Percentiles rank a stretch among this genome's conserved stretches.
These are phyloP conservation scores for Kryptolebias ocellatus DNA, from an alignment of 2,797 vertebrate species.

Conservation along the genomic window DNA sequence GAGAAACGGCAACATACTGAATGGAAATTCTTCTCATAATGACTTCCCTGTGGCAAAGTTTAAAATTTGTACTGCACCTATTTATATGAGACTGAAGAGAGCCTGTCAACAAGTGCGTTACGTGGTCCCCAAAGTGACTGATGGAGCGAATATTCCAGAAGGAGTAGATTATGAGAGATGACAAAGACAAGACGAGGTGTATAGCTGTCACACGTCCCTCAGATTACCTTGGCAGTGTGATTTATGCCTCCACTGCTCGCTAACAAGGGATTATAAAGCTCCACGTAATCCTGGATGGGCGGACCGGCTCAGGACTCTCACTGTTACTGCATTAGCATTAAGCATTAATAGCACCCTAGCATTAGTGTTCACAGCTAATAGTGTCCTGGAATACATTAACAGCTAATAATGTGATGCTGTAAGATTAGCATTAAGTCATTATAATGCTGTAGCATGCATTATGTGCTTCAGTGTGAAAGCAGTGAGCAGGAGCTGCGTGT, in stretches of 20 bases:
- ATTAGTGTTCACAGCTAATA: constrained; percentile 79
- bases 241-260: constrained; percentile 71
- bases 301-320: constrained; percentile 77
- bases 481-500: constrained; percentile 17
- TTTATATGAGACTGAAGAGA: too few relatives aligned
- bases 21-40: constrained; percentile 11
- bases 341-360: constrained; percentile 72
- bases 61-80: constrained; percentile 6
- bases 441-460: constrained; percentile 57
- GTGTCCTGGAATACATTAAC: constrained; percentile 77
- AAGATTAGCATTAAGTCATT: constrained; percentile 75
- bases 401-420: constrained; percentile 69
- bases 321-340: constrained; percentile 76
- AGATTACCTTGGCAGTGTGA: constrained; percentile 75
- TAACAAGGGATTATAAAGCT: constrained; percentile 79
- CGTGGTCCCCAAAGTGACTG: constrained; percentile 29
- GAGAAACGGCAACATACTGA: constrained; percentile 18
- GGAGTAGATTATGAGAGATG: constrained; percentile 74
- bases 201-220: constrained; percentile 68
- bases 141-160: constrained; percentile 37
- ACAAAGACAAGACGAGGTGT: constrained; percentile 70
- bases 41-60: background rate
- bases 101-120: constrained; percentile 34
- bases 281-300: constrained; percentile 76
- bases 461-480: constrained; percentile 27